Evolutionary conservation across 2,113 vertebrate genomes (phyloP), one percentile per base, ranked within the genome.

Genomic region (Leptobrachium leishanense): DNA sequence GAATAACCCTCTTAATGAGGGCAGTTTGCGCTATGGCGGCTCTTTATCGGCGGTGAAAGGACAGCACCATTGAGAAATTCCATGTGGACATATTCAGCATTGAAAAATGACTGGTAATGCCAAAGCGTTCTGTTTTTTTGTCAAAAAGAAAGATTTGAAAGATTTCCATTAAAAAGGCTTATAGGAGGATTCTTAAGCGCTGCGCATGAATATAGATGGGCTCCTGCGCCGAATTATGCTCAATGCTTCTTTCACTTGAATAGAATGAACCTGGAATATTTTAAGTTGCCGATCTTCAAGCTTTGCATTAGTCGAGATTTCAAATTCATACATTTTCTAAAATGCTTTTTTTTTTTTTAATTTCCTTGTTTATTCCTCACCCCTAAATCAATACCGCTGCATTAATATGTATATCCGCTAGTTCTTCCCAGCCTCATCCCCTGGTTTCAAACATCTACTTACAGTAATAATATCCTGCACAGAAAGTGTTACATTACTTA

Each of bases 91-190:
- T 20, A 65, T 44, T 57, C 67, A 68, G 77, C 53, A 79, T 79
- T 31, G 20, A 72, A 67, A 67, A 74, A 79, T 79, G 3, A 59
- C 31, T 31, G 46, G 64, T 64, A 79, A 79, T 57, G 44, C 62
- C 57, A 79, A 73, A 79, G 72, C 41, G 66, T 73, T 79, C 67
- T 3, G 63, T 62, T 57, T 73, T 73, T 67, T 69, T 66, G 59
- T 77, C 46, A 66, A 44, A 74, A 72, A 79, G 57, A 72, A 31
- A 6, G 76, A 79, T 79, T 43, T 2, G 6, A 65, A 13, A 42
- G 55, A 79, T 79, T 64, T 79, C 72, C 68, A 79, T 79, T 72
- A 72, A 72, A 78, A 68, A 72, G 59, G 46, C 43, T 54, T 79
- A 53, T 65, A 41, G 69, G 72, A 71, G 43, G 41, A 43, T 72